Evolutionary conservation across 2,888 invertebrate genomes (phyloP).

Genomic region (Metacarcinus magister): DNA sequence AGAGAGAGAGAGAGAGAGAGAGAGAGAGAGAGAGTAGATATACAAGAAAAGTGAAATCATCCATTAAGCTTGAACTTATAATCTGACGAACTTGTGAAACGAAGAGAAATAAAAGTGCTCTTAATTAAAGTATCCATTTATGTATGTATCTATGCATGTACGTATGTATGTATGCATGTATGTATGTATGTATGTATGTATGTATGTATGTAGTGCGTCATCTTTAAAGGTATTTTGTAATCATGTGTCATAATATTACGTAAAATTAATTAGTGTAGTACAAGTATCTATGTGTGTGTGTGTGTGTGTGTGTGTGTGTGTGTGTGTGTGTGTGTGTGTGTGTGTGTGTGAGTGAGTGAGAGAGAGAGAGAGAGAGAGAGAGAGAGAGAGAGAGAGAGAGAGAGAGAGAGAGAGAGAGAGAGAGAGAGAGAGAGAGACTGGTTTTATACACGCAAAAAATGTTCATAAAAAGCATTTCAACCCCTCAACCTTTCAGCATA

Average conservation of each 20-base stretch:
- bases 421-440: constrained; percentile 46
- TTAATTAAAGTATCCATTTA: neutral
- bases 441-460: neutral
- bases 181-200: constrained; percentile 54
- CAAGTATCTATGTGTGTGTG: neutral
- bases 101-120: neutral
- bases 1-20: neutral
- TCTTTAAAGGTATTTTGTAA: neutral
- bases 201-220: constrained; percentile 45
- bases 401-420: constrained; percentile 51
- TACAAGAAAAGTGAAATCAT: neutral
- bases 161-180: neutral
- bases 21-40: neutral
- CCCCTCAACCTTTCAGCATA: neutral
- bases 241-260: neutral
- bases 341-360: neutral
- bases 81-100: neutral
- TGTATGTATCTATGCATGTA: neutral
- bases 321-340: constrained; percentile 56
- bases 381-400: neutral
- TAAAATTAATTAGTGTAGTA: neutral
- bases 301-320: constrained; percentile 15
- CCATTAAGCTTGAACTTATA: neutral
- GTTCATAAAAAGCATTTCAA: neutral
- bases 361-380: constrained; percentile 10